These are phyloP conservation scores for Phylloscopus collybita DNA, from an alignment of 2,797 vertebrate genomes.

Conservation along the genomic window DNA sequence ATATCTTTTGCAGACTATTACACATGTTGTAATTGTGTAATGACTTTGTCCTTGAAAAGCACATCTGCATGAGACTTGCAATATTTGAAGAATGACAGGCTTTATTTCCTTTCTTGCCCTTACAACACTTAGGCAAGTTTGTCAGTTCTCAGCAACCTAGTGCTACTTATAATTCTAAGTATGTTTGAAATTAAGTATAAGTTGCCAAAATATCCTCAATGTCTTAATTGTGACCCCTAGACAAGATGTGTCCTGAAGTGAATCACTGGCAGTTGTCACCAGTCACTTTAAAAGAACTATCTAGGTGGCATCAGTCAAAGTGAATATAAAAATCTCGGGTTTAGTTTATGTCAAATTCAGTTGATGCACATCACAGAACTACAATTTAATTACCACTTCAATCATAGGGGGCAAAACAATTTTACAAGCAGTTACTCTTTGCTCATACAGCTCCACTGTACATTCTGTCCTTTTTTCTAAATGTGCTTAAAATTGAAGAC, in stretches of 20 bases:
- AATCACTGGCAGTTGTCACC: not conserved
- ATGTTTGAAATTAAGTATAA: not conserved
- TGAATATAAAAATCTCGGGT: not conserved
- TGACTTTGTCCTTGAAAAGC: not conserved
- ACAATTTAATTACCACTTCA: constrained; percentile 40
- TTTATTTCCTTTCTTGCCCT: not conserved
- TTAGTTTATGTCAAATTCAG: not conserved
- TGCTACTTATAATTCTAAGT: not conserved
- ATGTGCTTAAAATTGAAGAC: constrained; percentile 4
- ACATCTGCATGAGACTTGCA: not conserved
- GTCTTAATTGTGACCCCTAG: not conserved
- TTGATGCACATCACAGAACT: not conserved
- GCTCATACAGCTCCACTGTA: not conserved
- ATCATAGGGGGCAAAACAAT: not conserved
- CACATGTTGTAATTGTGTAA: not conserved
- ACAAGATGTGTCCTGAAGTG: not conserved
- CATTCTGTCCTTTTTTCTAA: not conserved
- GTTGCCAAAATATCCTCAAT: not conserved
- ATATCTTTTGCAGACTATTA: not conserved
- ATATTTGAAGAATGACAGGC: not conserved
- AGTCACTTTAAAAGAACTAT: not conserved
- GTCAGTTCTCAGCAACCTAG: not conserved
- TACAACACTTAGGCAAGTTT: not conserved
- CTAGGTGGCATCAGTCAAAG: not conserved
- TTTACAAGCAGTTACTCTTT: not conserved